These are phyloP conservation scores for Euwallacea similis DNA, from an alignment of 1,140 invertebrate genomes.

Conservation along the genomic window DNA sequence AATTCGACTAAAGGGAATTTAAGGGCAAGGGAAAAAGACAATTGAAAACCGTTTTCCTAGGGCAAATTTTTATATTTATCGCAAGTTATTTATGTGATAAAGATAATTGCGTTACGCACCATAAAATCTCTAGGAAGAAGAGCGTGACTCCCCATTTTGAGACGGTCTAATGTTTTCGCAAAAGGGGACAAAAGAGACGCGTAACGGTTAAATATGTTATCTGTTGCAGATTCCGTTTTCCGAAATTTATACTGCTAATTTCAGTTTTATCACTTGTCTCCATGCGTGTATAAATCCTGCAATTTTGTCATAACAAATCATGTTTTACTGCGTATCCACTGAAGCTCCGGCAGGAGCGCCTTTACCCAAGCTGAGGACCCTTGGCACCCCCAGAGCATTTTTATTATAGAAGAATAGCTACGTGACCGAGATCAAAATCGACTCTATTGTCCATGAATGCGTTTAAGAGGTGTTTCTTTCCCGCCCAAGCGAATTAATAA, in stretches of 20 bases:
- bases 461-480: too few species aligned
- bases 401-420: too few species aligned
- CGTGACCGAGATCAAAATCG: too few species aligned
- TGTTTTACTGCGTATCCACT: too few species aligned
- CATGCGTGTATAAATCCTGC: too few species aligned
- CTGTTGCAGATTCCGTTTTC: conserved; percentile 9
- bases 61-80: conserved; percentile 25
- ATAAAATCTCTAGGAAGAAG: conserved; percentile 27
- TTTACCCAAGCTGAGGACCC: too few species aligned
- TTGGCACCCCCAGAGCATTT: too few species aligned
- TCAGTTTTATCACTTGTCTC: conserved; percentile 9
- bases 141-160: conserved; percentile 34
- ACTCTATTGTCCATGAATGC: too few species aligned
- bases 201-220: conserved; percentile 22
- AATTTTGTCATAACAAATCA: too few species aligned
- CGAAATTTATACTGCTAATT: conserved; percentile 19
- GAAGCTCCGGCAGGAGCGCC: too few species aligned
- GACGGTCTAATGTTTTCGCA: conserved; percentile 24
- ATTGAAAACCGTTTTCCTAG: conserved; percentile 27
- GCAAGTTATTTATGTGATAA: conserved; percentile 35
- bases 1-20: conserved; percentile 1
- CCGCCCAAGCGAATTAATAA: too few species aligned
- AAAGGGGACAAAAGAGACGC: conserved; percentile 22
- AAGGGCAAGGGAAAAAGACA: conserved; percentile 20
- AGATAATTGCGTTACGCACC: conserved; percentile 35